Conservation (phyloP, 2,797 vertebrate species). For the Fratercula arctica region DNA sequence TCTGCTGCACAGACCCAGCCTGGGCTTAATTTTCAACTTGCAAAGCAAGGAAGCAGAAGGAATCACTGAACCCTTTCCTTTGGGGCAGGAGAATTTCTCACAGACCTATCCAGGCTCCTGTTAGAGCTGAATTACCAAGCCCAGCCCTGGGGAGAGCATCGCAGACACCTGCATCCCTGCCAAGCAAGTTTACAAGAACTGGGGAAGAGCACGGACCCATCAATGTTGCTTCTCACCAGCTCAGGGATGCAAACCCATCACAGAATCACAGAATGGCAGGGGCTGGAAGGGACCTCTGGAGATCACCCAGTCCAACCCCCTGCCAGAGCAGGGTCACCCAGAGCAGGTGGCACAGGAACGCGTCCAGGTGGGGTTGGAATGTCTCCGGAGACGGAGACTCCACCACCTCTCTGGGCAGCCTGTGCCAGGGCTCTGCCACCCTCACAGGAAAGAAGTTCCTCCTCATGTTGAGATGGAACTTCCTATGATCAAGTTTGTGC, state of each 20-base stretch:
- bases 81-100: background rate
- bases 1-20: background rate
- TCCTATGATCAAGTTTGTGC: too few relatives aligned
- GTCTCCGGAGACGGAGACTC: too few relatives aligned
- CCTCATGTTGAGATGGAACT: too few relatives aligned
- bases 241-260: background rate
- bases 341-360: too few relatives aligned
- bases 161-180: background rate
- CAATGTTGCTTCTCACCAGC: accelerated
- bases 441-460: too few relatives aligned
- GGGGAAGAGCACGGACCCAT: background rate
- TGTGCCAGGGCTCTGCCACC: too few relatives aligned
- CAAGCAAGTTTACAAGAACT: background rate
- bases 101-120: background rate
- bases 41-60: background rate
- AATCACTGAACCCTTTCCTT: background rate
- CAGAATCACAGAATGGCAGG: background rate
- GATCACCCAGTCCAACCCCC: too few relatives aligned
- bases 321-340: too few relatives aligned
- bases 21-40: background rate
- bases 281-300: too few relatives aligned
- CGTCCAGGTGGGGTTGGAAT: too few relatives aligned
- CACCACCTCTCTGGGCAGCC: too few relatives aligned
- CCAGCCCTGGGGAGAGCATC: background rate
- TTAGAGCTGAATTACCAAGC: background rate